Conservation (phyloP, 1,140 invertebrate species). For the Andrena cerasifolii region DNA sequence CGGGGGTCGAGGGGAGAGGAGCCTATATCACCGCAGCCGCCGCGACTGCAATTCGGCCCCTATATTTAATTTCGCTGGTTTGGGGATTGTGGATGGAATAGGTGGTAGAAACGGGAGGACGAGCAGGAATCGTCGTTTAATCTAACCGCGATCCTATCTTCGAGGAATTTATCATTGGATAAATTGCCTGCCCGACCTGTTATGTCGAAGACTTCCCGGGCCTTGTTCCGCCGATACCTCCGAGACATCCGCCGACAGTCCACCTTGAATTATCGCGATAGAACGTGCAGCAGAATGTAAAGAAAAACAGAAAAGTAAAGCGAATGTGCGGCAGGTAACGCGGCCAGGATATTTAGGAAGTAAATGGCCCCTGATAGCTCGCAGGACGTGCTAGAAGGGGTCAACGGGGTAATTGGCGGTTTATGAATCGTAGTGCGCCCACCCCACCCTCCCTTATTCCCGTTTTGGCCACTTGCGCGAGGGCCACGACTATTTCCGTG, state of each 20-base stretch:
- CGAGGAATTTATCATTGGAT: slow-evolving; percentile 82
- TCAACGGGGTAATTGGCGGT: slow-evolving; percentile 78
- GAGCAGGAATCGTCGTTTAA: slow-evolving; percentile 80
- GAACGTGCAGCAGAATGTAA: not conserved
- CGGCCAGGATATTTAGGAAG: not conserved
- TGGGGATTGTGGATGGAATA: slow-evolving; percentile 64
- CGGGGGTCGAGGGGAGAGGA: slow-evolving; percentile 20
- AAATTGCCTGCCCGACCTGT: slow-evolving; percentile 72
- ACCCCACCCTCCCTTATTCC: slow-evolving; percentile 27
- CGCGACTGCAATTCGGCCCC: slow-evolving; percentile 78
- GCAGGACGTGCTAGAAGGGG: slow-evolving; percentile 52
- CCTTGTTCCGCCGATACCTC: slow-evolving; percentile 46
- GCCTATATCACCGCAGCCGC: slow-evolving; percentile 68
- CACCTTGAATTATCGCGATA: not conserved
- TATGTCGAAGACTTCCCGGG: slow-evolving; percentile 28
- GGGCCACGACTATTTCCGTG: slow-evolving; percentile 74
- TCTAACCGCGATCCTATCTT: slow-evolving; percentile 82
- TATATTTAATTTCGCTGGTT: slow-evolving; percentile 81
- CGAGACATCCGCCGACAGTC: not conserved
- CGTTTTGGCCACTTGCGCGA: slow-evolving; percentile 43
- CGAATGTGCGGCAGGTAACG: not conserved
- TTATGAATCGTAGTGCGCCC: slow-evolving; percentile 80
- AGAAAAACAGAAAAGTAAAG: not conserved
- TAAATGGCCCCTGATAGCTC: slow-evolving; percentile 20
- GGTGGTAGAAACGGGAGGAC: slow-evolving; percentile 56